Percentiles rank a stretch among this genome's conserved stretches.
Evolutionary conservation across 1,140 invertebrate species (phyloP).

Genomic region (Hetaerina americana): DNA sequence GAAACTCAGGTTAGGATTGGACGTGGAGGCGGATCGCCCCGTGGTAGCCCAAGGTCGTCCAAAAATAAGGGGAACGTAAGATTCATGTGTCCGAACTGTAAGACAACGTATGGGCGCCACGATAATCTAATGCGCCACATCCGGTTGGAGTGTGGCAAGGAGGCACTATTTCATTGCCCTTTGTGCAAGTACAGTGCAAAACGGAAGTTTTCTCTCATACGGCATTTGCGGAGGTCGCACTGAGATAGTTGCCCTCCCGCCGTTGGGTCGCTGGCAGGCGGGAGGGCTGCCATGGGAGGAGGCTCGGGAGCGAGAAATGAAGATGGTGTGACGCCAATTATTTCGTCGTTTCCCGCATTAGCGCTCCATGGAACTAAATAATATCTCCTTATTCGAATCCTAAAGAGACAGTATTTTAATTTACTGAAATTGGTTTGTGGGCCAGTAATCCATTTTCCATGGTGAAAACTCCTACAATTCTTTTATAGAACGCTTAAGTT

Average conservation of each 20-base stretch:
- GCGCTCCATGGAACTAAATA: not conserved
- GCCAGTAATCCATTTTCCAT: too few species aligned
- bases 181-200: constrained; percentile 37
- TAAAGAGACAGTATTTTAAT: not conserved
- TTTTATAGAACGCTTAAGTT: too few species aligned
- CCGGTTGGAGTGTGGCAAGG: constrained; percentile 56
- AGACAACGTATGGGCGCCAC: not conserved
- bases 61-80: not conserved
- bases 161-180: constrained; percentile 41
- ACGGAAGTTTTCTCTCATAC: constrained; percentile 26
- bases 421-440: too few species aligned
- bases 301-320: too few species aligned
- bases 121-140: constrained; percentile 33
- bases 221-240: constrained; percentile 19
- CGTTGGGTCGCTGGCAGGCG: not conserved
- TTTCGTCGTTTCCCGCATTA: not conserved
- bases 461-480: too few species aligned
- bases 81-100: not conserved
- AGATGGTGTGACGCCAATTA: not conserved
- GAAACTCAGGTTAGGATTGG: not conserved
- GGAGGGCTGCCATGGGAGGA: not conserved
- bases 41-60: not conserved
- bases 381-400: not conserved
- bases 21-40: not conserved
- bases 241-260: not conserved